A percentile compares a stretch with the other conserved stretches of the same genome.
phyloP scores from a whole-genome alignment of 2,113 vertebrate species.

The Morone chrysops region DNA sequence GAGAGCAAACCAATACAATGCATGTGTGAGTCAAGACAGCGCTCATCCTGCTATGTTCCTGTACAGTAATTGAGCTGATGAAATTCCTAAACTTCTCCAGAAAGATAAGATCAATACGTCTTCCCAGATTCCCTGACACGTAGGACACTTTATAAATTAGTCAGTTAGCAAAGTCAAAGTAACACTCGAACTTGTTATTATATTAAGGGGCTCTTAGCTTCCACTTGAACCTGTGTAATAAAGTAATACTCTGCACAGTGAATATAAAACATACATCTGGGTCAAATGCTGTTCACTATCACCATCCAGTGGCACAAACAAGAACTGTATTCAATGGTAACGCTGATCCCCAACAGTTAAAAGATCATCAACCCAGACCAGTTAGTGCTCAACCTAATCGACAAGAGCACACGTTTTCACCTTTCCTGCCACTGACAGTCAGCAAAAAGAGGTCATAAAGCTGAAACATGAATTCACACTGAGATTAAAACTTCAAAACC shows the following conservation, averaged over 20 bases:
- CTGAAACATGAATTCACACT: not conserved
- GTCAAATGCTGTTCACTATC: constrained; percentile 27
- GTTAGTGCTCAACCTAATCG: not conserved
- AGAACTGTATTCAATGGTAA: constrained; percentile 23
- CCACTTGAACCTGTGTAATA: not conserved
- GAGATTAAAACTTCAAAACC: not conserved
- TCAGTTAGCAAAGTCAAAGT: not conserved
- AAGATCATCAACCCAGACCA: not conserved
- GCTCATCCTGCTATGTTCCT: not conserved
- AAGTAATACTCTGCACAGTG: not conserved
- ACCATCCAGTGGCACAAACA: constrained; percentile 64
- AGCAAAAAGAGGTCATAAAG: not conserved
- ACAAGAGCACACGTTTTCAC: not conserved
- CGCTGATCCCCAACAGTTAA: not conserved
- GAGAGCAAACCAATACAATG: not conserved
- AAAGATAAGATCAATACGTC: not conserved
- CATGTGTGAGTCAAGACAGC: not conserved
- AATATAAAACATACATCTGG: not conserved
- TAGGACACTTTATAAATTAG: not conserved
- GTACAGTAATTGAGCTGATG: not conserved
- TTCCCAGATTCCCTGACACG: not conserved
- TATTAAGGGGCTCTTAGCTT: not conserved
- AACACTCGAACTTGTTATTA: not conserved
- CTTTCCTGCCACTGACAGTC: not conserved
- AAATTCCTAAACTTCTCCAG: not conserved